Evolutionary conservation across 2,797 vertebrate genomes (phyloP), one percentile per base, ranked within the genome.

Genomic region (Diplodus puntazzo): DNA sequence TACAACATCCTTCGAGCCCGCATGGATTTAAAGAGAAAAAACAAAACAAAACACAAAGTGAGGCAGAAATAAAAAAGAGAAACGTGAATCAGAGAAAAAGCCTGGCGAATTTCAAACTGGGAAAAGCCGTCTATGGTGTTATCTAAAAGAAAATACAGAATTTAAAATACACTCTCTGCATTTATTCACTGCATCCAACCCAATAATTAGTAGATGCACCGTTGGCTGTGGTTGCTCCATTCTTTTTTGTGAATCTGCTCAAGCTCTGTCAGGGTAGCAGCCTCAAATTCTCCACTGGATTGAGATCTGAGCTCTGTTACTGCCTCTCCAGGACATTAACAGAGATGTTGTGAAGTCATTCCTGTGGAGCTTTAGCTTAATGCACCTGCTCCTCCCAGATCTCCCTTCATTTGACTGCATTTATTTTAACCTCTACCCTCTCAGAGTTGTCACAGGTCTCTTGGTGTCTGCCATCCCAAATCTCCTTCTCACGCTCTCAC

Each of bases 1-100:
- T 5, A 25, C 71, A 39, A 6, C 58, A 27, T 70, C 79, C 82
- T 73, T 77, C 55, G 14, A 58, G 60, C 63, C 48, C 48, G 18
- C 39, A 52, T 68, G 82, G 83, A 71, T 84, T 85, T 80, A 67
- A 64, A 82, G 64, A 57, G 53, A n/a, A 39, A 43, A 23, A 54
- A 14, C 7, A 42, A 60, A 42, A 60, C 34, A 60, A 10, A 45
- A 21, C 23, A 54, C n/a, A n/a, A n/a, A n/a, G n/a, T n/a, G n/a
- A n/a, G n/a, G n/a, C n/a, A n/a, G n/a, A n/a, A n/a, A n/a, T n/a
- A n/a, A n/a, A n/a, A n/a, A n/a, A n/a, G n/a, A n/a, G n/a, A n/a
- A n/a, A n/a, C n/a, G n/a, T n/a, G n/a, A n/a, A n/a, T n/a, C n/a
- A n/a, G n/a, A n/a, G n/a, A n/a, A n/a, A n/a, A n/a, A n/a, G n/a